A percentile compares a stretch with the other conserved stretches of the same genome.
These are phyloP conservation scores for Drosophila athabasca DNA, from an alignment of 1,140 invertebrate species.

Conservation along the genomic window DNA sequence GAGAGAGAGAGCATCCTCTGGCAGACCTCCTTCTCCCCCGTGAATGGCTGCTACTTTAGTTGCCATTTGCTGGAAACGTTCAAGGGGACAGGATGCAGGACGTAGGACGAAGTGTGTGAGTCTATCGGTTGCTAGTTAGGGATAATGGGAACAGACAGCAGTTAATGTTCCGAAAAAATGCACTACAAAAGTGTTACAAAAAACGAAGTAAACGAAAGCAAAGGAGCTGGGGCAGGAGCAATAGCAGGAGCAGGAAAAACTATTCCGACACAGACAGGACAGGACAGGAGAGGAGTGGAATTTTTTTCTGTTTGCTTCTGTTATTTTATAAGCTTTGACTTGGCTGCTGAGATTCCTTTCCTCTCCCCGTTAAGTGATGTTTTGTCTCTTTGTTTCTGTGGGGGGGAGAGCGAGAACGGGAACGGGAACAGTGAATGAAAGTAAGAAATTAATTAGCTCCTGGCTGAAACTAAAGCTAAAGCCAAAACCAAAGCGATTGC, in stretches of 20 bases:
- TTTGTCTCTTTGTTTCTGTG: conserved; percentile 21
- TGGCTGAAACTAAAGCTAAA: neutral
- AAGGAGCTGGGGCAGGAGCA: neutral
- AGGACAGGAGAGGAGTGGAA: conserved; percentile 1
- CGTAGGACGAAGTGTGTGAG: conserved; percentile 39
- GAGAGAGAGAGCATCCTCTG: neutral
- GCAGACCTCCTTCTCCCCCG: neutral
- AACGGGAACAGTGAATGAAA: conserved; percentile 29
- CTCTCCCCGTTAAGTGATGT: conserved; percentile 30
- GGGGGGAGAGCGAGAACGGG: neutral
- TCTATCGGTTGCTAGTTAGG: conserved; percentile 70
- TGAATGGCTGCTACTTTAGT: conserved; percentile 55
- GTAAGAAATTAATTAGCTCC: conserved; percentile 64
- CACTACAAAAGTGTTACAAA: conserved; percentile 66
- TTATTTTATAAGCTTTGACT: conserved; percentile 45
- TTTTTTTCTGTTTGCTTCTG: conserved; percentile 12
- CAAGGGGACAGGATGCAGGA: conserved; percentile 25
- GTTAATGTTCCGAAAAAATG: conserved; percentile 74
- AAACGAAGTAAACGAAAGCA: conserved; percentile 13
- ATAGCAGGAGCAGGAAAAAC: conserved; percentile 2
- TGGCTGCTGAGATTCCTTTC: conserved; percentile 34
- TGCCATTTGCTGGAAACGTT: conserved; percentile 46
- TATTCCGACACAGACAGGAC: conserved; percentile 25
- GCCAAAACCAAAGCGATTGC: neutral
- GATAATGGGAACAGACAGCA: conserved; percentile 73